Evolutionary conservation across 2,888 invertebrate genomes (phyloP).

Genomic region (Lithophane ornitopus): DNA sequence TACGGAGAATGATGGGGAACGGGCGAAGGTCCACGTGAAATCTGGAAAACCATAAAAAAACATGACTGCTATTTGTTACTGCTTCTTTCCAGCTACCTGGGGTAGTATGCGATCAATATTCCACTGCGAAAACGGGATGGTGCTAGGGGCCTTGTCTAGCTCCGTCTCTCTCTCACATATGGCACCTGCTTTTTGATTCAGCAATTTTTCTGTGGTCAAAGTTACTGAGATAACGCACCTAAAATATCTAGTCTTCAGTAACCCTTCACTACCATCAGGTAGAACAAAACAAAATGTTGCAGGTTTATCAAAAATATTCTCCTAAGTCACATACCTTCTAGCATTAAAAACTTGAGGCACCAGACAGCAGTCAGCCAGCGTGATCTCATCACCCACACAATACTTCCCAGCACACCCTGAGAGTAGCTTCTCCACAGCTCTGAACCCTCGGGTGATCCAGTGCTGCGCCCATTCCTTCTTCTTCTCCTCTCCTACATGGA

Average conservation of each 20-base stretch:
- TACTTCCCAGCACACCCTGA: slow-evolving; percentile 96
- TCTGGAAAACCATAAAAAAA: slow-evolving; percentile 85
- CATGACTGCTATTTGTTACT: too few species aligned
- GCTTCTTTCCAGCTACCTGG: too few species aligned
- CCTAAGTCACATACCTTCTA: slow-evolving; percentile 90
- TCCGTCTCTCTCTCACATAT: too few species aligned
- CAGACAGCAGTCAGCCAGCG: slow-evolving; percentile 98
- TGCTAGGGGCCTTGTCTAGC: too few species aligned
- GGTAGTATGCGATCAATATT: too few species aligned
- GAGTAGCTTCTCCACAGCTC: slow-evolving; percentile 96
- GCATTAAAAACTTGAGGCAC: slow-evolving; percentile 99
- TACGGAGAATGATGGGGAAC: slow-evolving; percentile 96
- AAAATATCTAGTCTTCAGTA: neutral
- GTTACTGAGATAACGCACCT: neutral
- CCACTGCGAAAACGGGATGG: too few species aligned
- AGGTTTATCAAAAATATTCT: neutral
- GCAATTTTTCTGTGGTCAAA: neutral
- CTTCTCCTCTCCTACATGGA: slow-evolving; percentile 96
- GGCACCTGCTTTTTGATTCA: too few species aligned
- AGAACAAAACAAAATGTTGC: neutral
- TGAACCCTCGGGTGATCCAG: slow-evolving; percentile 97
- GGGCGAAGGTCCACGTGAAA: slow-evolving; percentile 97
- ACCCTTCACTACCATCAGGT: neutral
- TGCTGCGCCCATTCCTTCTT: slow-evolving; percentile 98
- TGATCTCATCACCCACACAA: slow-evolving; percentile 98